phyloP scores from a whole-genome alignment of 1,140 invertebrate species.

The Batillaria attramentaria region DNA sequence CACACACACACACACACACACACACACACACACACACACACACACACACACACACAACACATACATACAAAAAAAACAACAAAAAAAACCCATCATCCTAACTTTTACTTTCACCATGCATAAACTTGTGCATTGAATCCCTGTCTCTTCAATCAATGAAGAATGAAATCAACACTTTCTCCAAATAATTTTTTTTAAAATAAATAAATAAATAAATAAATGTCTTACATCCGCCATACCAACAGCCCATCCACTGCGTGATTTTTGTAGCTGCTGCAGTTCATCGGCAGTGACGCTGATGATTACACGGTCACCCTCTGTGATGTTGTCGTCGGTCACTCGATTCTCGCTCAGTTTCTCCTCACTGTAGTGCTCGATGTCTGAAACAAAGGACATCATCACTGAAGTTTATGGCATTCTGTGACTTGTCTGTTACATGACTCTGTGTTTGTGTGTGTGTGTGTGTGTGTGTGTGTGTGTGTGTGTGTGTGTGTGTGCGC shows the following conservation, averaged over 20 bases:
- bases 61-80: neutral
- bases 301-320: constrained; percentile 30
- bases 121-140: neutral
- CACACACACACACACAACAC: neutral
- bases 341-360: constrained; percentile 78
- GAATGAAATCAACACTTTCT: neutral
- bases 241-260: constrained; percentile 24
- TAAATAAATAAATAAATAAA: neutral
- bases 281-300: constrained; percentile 10
- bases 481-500: neutral
- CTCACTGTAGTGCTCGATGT: constrained; percentile 83
- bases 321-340: constrained; percentile 13
- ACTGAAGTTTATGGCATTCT: neutral
- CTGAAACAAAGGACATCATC: neutral
- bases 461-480: neutral
- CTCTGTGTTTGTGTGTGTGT: no score
- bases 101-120: neutral
- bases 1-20: no score
- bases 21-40: no score
- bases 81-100: no score
- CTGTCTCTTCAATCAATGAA: neutral
- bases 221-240: constrained; percentile 34
- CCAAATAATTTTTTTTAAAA: neutral
- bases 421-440: neutral
- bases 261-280: constrained; percentile 28